These are phyloP conservation scores for Peromyscus melanophrys DNA, from an alignment of 2,797 vertebrate genomes.

Conservation along the genomic window DNA sequence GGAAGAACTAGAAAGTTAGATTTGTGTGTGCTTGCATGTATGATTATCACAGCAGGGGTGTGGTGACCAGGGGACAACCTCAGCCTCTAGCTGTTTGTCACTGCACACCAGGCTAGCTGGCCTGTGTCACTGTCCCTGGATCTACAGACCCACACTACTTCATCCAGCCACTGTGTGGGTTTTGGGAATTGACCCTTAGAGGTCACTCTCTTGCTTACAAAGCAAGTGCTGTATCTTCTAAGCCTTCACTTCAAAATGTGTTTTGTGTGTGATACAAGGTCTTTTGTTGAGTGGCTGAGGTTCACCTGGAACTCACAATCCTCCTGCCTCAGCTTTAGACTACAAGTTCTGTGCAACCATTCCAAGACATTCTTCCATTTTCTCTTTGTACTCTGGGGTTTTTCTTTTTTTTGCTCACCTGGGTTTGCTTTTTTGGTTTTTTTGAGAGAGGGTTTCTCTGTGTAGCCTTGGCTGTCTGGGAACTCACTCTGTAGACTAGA, in stretches of 20 bases:
- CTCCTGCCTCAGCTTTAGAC: neutral
- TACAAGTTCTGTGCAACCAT: neutral
- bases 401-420: neutral
- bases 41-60: neutral
- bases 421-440: neutral
- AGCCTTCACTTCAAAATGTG: neutral
- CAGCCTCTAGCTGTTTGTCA: neutral
- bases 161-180: neutral
- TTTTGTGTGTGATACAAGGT: neutral
- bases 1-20: neutral
- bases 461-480: neutral
- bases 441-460: neutral
- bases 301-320: neutral
- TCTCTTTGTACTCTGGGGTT: neutral
- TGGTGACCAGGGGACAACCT: neutral
- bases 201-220: neutral
- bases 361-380: neutral
- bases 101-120: neutral
- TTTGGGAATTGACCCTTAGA: neutral
- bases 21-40: neutral
- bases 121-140: neutral
- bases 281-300: neutral
- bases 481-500: neutral
- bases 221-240: neutral
- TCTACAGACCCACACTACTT: neutral